Evolutionary conservation across 2,888 invertebrate genomes (phyloP), one percentile per base, ranked within the genome.

Genomic region (Euzophera pinguis): DNA sequence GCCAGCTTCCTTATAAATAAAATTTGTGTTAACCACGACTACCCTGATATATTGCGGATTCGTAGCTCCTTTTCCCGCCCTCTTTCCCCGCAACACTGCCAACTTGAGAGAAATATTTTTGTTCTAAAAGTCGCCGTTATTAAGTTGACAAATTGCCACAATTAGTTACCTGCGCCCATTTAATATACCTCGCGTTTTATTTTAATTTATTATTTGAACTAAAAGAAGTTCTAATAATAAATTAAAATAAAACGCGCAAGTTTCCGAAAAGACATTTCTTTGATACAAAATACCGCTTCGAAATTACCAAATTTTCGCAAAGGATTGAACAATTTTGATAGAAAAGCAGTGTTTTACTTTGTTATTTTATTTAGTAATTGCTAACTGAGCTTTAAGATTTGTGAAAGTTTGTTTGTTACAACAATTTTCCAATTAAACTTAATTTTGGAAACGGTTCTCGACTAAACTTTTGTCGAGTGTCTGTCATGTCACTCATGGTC

Each of bases 71-170:
- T 32, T 45, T 29, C 13, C 29, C 13, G 42, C 29, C 43, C 9
- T 43, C 29, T 43, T 29, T 8, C 22, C 22, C 37, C 47, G 27
- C 14, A 13, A 49, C 22, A 9, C 34, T 16, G 47, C 47, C 35
- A 48, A 49, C 27, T 38, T 49, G 37, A 38, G 14, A 17, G 48
- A 29, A 38, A 17, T 22, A 48, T 49, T 49, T 49, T 49, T 49
- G 38, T 49, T 49, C 38, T 38, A 35, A 48, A 53, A 48, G 42
- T 48, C 22, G 22, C 35, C 41, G 22, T 42, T 43, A 37, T 37
- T 14, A 48, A 37, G 48, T 43, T 53, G 48, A 53, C 53, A 53
- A 53, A 48, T 52, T 53, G 22, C 42, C 32, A 17, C 14, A 48
- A 53, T 53, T 53, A 38, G 37, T 49, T 37, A 37, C 47, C 47